Conservation (phyloP, 2,888 invertebrate genomes). For the Acronicta leporina region DNA sequence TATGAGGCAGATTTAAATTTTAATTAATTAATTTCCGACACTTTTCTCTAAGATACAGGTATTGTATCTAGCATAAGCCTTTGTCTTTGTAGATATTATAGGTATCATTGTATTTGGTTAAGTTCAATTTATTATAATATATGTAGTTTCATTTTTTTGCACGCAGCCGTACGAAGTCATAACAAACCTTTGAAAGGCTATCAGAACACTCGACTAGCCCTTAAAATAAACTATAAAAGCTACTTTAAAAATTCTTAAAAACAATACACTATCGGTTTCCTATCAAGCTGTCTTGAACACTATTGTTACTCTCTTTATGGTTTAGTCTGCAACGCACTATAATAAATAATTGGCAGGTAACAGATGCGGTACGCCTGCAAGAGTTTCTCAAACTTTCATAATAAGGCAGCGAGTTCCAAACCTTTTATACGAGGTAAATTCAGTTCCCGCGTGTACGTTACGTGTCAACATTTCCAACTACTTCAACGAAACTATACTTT, state of each 20-base stretch:
- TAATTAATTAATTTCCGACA: too few relatives aligned
- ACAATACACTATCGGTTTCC: background rate
- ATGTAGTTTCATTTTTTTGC: too few relatives aligned
- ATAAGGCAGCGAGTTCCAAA: conserved; percentile 25
- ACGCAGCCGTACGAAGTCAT: too few relatives aligned
- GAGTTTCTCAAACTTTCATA: conserved; percentile 4
- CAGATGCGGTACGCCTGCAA: background rate
- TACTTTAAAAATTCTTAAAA: conserved; percentile 3
- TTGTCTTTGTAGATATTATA: too few relatives aligned
- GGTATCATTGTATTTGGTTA: too few relatives aligned
- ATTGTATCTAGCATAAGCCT: too few relatives aligned
- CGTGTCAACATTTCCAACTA: conserved; percentile 39
- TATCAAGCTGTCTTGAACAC: conserved; percentile 8
- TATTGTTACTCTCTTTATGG: conserved; percentile 17
- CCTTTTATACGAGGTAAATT: conserved; percentile 29
- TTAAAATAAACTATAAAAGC: background rate
- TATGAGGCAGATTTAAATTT: too few relatives aligned
- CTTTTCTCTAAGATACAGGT: too few relatives aligned
- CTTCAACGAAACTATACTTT: conserved; percentile 9
- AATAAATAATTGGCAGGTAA: conserved; percentile 6
- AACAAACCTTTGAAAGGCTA: too few relatives aligned
- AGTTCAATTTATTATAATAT: too few relatives aligned
- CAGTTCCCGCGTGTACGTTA: conserved; percentile 12
- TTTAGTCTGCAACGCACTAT: conserved; percentile 1
- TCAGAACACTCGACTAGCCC: too few relatives aligned